A percentile compares a stretch with the other conserved stretches of the same genome.
These are phyloP conservation scores for Nerophis lumbriciformis DNA, from an alignment of 2,113 vertebrate genomes.

Conservation along the genomic window DNA sequence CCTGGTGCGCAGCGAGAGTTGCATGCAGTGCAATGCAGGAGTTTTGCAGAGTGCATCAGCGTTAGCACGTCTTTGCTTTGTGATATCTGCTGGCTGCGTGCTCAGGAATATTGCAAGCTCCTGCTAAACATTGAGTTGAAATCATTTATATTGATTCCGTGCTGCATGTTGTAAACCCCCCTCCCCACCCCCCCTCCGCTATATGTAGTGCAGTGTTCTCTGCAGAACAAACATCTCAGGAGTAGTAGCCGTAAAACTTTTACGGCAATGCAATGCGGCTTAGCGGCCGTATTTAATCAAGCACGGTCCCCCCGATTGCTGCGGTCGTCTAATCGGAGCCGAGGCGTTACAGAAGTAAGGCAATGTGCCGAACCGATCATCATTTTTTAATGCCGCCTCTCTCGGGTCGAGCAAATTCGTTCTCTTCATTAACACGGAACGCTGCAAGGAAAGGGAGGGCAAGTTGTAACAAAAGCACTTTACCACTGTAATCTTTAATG, in stretches of 20 bases:
- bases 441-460: constrained; percentile 7
- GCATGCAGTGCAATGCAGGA: constrained; percentile 56
- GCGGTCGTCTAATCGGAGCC: constrained; percentile 1
- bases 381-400: constrained; percentile 24
- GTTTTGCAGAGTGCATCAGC: constrained; percentile 29
- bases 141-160: constrained; percentile 40
- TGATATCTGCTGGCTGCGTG: constrained; percentile 9
- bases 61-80: constrained; percentile 11
- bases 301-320: constrained; percentile 1
- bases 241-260: constrained; percentile 56
- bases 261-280: constrained; percentile 43
- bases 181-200: not conserved
- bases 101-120: constrained; percentile 31
- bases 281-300: constrained; percentile 10
- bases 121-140: constrained; percentile 30
- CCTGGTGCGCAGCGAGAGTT: constrained; percentile 18
- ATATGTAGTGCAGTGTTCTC: constrained; percentile 12
- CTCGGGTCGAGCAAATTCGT: not conserved
- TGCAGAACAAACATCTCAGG: constrained; percentile 22
- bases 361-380: constrained; percentile 16
- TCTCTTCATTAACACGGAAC: constrained; percentile 4
- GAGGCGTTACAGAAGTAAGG: not conserved
- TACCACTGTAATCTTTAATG: constrained; percentile 10
- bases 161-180: constrained; percentile 13
- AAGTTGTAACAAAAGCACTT: constrained; percentile 6